Evolutionary conservation across 1,140 invertebrate species (phyloP).

Genomic region (Meloidogyne exigua): DNA sequence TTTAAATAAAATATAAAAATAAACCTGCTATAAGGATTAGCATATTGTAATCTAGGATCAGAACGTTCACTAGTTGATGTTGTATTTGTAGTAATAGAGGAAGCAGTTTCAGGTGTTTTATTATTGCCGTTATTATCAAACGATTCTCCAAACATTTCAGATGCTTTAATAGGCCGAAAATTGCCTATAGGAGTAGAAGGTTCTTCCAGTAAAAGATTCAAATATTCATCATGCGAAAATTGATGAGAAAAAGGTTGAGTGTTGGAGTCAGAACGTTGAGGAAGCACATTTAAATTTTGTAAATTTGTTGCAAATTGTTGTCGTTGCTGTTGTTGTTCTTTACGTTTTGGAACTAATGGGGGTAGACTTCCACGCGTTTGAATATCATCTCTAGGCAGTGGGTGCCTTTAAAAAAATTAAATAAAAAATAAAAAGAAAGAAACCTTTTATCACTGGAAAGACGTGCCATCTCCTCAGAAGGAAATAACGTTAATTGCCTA

Average conservation of each 20-base stretch:
- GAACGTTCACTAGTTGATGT: slow-evolving; percentile 13
- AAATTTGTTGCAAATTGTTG: no score
- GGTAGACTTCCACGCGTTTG: slow-evolving; percentile 11
- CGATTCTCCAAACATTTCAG: not conserved
- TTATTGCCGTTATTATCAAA: not conserved
- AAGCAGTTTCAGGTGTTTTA: not conserved
- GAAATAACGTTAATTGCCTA: not conserved
- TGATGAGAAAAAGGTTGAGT: not conserved
- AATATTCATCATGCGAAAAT: not conserved
- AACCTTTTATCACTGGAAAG: slow-evolving; percentile 13
- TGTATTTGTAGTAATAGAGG: slow-evolving; percentile 3
- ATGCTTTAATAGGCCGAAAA: slow-evolving; percentile 17
- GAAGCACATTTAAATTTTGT: no score
- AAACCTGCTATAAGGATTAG: slow-evolving; percentile 44
- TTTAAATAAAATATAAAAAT: no score
- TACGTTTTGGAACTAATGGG: slow-evolving; percentile 1
- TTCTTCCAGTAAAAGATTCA: slow-evolving; percentile 6
- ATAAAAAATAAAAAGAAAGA: not conserved
- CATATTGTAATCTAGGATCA: slow-evolving; percentile 38
- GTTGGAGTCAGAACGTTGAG: not conserved
- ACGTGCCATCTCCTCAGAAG: not conserved
- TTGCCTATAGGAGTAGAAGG: slow-evolving; percentile 14
- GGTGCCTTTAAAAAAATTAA: not conserved
- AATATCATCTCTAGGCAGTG: not conserved
- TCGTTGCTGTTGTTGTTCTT: not conserved